Evolutionary conservation across 2,797 vertebrate species (phyloP), one percentile per base, ranked within the genome.

Genomic region (Percopsis omiscomaycus): DNA sequence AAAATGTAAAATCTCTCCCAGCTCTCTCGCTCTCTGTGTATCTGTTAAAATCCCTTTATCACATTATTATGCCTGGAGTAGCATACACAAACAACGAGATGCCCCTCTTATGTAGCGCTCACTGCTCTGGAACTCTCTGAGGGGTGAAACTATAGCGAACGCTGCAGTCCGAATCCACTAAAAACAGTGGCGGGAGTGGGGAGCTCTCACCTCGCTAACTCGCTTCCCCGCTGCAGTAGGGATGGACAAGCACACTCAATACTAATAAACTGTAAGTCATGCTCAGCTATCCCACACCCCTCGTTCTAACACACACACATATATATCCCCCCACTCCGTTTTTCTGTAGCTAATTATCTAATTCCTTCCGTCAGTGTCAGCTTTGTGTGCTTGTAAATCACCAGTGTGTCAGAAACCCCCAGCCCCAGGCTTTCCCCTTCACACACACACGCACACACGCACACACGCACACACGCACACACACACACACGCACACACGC

Each of bases 41-140:
- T 32, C 29, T 55, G 22, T n/a, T 9, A 45, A 42, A 15, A 16
- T 83, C 77, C 80, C 84, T 89, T 86, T 78, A 84, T 87, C 85
- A 85, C 86, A 84, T 89, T 84, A 89, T 89, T 88, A 88, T 86
- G 84, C 84, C 75, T 81, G 87, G 76, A 81, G 88, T 82, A 81
- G 80, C 80, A 83, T 83, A 84, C 81, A 84, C 82, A 82, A 82
- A 86, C 85, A 85, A 77, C 79, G 79, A 78, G 61, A 75, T 73
- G 70, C 61, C 61, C 77, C 74, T 71, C 22, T 65, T 62, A 67
- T 72, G 59, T 28, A 15, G 68, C 59, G 56, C 78, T 73, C 69
- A 14, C 69, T n/a, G 28, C 73, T 83, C 69, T 76, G 76, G 49
- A 61, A 42, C 50, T 16, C 51, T n/a, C 28, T 74, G 79, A 86